Evolutionary conservation across 1,140 invertebrate species (phyloP).

Genomic region (Drosophila bocki): DNA sequence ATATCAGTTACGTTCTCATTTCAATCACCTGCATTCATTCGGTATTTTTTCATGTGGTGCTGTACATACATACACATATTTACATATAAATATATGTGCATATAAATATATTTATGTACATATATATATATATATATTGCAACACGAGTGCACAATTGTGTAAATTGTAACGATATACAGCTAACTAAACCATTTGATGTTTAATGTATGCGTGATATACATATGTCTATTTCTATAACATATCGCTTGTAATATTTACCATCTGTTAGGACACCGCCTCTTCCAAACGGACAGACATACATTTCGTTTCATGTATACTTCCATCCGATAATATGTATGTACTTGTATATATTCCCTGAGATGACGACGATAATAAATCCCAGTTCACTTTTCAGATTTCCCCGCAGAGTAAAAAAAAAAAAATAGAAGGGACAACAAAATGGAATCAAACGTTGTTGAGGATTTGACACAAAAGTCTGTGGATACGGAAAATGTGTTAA

Average conservation of each 20-base stretch:
- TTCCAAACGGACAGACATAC: conserved; percentile 9
- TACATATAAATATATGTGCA: conserved; percentile 12
- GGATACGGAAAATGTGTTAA: conserved; percentile 10
- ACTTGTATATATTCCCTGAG: not conserved
- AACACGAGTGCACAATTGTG: conserved; percentile 12
- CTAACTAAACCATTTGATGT: conserved; percentile 1
- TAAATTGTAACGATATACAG: conserved; percentile 14
- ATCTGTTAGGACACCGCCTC: conserved; percentile 21
- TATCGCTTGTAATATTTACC: conserved; percentile 7
- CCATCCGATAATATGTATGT: conserved; percentile 6
- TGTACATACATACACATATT: conserved; percentile 10
- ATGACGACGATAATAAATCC: not conserved
- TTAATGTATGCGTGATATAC: not conserved
- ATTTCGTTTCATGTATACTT: conserved; percentile 20
- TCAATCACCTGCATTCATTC: not conserved
- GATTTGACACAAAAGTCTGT: conserved; percentile 10
- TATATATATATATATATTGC: conserved; percentile 1
- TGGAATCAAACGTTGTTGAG: conserved; percentile 22
- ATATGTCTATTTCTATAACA: conserved; percentile 2
- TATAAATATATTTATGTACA: conserved; percentile 8
- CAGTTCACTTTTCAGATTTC: conserved; percentile 5
- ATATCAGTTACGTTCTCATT: not conserved
- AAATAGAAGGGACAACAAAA: not conserved
- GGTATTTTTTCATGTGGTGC: conserved; percentile 11
- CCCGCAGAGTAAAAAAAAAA: not conserved